Conservation (phyloP, 2,113 vertebrate species). For the Lepisosteus oculatus region DNA sequence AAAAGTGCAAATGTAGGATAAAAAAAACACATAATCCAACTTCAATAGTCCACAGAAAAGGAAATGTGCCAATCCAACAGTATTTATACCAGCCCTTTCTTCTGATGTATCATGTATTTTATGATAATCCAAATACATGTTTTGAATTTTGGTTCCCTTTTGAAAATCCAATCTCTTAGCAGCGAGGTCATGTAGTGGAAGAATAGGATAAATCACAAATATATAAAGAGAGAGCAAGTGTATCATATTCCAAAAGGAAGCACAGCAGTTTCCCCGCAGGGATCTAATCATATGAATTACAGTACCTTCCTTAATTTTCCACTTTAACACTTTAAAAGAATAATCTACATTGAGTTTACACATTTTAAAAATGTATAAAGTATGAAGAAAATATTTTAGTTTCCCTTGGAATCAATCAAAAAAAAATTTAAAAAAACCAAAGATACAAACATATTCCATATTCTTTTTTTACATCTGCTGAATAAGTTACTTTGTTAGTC, state of each 20-base stretch:
- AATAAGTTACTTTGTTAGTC: constrained; percentile 21
- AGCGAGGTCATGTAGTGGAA: not conserved
- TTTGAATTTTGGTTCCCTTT: not conserved
- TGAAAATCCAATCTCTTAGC: constrained; percentile 3
- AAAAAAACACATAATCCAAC: no score
- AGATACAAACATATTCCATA: constrained; percentile 8
- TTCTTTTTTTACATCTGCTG: constrained; percentile 17
- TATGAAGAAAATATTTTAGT: no score
- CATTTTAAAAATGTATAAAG: constrained; percentile 1
- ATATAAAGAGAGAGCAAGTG: not conserved
- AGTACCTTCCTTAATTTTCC: constrained; percentile 1
- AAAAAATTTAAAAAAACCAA: constrained; percentile 4
- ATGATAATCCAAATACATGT: not conserved
- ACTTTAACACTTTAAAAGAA: constrained; percentile 17
- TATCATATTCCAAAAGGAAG: constrained; percentile 15
- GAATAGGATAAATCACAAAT: not conserved
- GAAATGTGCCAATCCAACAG: not conserved
- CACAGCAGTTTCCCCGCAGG: constrained; percentile 13
- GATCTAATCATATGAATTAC: constrained; percentile 11
- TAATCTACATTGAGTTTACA: constrained; percentile 20
- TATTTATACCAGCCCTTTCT: not conserved
- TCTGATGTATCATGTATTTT: not conserved
- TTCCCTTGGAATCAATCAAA: not conserved
- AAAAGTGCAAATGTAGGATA: not conserved
- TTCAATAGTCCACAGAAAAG: not conserved